These are phyloP conservation scores for Tetramorium parvispinum DNA, from an alignment of 1,140 invertebrate species.

Conservation along the genomic window DNA sequence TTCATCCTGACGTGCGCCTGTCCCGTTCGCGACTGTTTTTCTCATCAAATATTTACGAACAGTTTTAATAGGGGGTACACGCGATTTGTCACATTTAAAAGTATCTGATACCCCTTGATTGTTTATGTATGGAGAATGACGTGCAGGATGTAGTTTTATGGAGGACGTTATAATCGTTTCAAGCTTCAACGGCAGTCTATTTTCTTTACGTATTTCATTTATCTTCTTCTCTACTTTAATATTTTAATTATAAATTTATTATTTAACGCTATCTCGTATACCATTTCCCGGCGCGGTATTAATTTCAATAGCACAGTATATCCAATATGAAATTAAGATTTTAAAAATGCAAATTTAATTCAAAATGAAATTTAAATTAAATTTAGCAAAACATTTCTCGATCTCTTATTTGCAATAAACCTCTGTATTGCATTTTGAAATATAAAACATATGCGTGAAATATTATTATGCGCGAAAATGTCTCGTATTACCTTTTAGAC, in stretches of 20 bases:
- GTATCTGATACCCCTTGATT: slow-evolving; percentile 9
- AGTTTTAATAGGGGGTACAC: slow-evolving; percentile 13
- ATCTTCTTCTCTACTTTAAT: neutral
- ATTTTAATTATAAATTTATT: slow-evolving; percentile 38
- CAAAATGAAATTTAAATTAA: slow-evolving; percentile 39
- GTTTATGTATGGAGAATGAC: slow-evolving; percentile 1
- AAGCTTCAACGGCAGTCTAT: neutral
- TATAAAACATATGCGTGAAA: slow-evolving; percentile 1
- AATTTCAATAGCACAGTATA: slow-evolving; percentile 18
- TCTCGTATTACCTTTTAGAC: neutral
- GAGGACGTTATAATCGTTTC: neutral
- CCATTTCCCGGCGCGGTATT: neutral
- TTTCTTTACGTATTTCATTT: slow-evolving; percentile 2
- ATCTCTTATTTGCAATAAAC: slow-evolving; percentile 16
- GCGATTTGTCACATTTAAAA: slow-evolving; percentile 41
- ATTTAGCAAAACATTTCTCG: slow-evolving; percentile 3
- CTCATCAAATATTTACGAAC: slow-evolving; percentile 37
- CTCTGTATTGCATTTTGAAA: neutral
- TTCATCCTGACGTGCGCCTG: neutral
- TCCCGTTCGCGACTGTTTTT: neutral
- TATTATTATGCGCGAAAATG: slow-evolving; percentile 28
- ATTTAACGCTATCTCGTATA: slow-evolving; percentile 26
- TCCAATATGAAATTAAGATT: slow-evolving; percentile 17
- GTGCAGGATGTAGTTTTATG: neutral
- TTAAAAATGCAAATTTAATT: slow-evolving; percentile 18